A percentile compares a stretch with the other conserved stretches of the same genome.
phyloP scores from a whole-genome alignment of 2,888 invertebrate genomes.

The Scelioninae gen. 1 region DNA sequence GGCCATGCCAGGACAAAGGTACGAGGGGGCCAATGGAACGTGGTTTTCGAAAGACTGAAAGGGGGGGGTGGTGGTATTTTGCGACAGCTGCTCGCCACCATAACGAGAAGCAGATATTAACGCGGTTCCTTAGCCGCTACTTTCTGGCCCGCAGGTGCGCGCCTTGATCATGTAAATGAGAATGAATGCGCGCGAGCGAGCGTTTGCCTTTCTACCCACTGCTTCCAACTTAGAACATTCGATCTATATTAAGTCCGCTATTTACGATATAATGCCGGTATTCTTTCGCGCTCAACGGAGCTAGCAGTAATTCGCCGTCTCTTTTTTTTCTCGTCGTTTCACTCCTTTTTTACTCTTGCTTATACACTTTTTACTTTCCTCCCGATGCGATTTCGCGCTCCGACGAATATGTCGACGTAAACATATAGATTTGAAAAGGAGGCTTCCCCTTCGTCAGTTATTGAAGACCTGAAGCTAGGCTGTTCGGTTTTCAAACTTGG shows the following conservation, averaged over 20 bases:
- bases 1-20: constrained; percentile 58
- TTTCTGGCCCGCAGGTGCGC: constrained; percentile 73
- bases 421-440: too few relatives aligned
- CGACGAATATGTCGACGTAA: too few relatives aligned
- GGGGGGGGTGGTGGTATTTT: constrained; percentile 58
- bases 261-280: constrained; percentile 53
- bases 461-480: constrained; percentile 7
- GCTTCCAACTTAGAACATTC: constrained; percentile 50
- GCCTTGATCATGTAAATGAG: constrained; percentile 70
- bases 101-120: constrained; percentile 79
- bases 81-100: constrained; percentile 77
- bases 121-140: constrained; percentile 77
- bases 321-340: constrained; percentile 14
- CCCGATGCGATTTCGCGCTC: too few relatives aligned
- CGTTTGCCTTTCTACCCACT: constrained; percentile 63
- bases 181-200: constrained; percentile 70
- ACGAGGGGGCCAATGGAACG: constrained; percentile 70
- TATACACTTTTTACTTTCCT: too few relatives aligned
- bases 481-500: constrained; percentile 14
- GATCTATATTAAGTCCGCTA: constrained; percentile 57
- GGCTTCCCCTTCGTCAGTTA: constrained; percentile 13
- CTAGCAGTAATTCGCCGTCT: constrained; percentile 33
- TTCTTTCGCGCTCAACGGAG: constrained; percentile 49
- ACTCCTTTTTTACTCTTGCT: too few relatives aligned
- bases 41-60: constrained; percentile 52